Conservation (phyloP, 2,888 invertebrate species). For the Melanophora roralis region DNA sequence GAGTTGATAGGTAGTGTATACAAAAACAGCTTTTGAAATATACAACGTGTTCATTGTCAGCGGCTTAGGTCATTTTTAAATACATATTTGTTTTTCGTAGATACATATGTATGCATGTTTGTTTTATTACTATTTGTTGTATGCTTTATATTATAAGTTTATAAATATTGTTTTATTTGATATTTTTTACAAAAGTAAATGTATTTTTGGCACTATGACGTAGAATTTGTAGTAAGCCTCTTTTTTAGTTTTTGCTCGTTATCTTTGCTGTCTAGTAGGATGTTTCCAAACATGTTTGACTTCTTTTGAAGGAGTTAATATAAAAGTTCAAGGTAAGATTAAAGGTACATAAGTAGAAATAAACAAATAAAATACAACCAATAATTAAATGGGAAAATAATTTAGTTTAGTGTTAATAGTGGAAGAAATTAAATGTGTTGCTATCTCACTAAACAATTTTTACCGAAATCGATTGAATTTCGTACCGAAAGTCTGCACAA, state of each 20-base stretch:
- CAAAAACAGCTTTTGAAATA: neutral
- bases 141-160: too few relatives aligned
- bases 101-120: too few relatives aligned
- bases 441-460: too few relatives aligned
- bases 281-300: constrained; percentile 56
- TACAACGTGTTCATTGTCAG: constrained; percentile 52
- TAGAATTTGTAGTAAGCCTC: neutral
- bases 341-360: too few relatives aligned
- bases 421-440: too few relatives aligned
- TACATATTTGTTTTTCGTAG: neutral
- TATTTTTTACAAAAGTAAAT: neutral
- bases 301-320: neutral
- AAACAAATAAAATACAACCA: too few relatives aligned
- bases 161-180: constrained; percentile 14
- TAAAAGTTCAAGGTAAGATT: neutral
- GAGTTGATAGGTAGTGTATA: too few relatives aligned
- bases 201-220: constrained; percentile 46
- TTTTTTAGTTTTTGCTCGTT: neutral
- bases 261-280: constrained; percentile 20
- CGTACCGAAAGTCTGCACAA: too few relatives aligned
- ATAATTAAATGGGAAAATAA: too few relatives aligned
- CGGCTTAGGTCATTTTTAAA: constrained; percentile 13
- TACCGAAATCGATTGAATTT: too few relatives aligned
- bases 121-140: constrained; percentile 8
- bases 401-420: too few relatives aligned